These are phyloP conservation scores for Triplophysa yarkandensis DNA, from an alignment of 2,797 vertebrate species.

Conservation along the genomic window DNA sequence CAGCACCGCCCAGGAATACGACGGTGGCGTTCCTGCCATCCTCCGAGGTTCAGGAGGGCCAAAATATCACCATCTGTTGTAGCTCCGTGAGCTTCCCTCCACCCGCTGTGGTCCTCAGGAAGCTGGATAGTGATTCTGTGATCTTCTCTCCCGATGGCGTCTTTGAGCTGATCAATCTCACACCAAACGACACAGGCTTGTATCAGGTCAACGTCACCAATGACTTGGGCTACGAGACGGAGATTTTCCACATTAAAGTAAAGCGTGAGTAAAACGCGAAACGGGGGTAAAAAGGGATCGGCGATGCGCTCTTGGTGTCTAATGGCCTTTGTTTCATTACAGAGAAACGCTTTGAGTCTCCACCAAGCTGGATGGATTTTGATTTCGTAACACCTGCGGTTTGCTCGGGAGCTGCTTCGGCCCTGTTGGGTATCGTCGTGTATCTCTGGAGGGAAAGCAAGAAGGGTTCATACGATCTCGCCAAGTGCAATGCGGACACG, in stretches of 20 bases:
- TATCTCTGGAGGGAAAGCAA: constrained; percentile 68
- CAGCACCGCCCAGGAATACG: constrained; percentile 74
- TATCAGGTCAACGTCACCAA: constrained; percentile 74
- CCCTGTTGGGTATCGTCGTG: constrained; percentile 57
- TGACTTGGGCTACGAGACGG: constrained; percentile 67
- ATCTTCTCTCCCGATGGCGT: constrained; percentile 65
- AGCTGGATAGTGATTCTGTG: constrained; percentile 65
- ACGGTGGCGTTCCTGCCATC: constrained; percentile 69
- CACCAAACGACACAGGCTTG: constrained; percentile 65
- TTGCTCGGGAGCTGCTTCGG: constrained; percentile 49
- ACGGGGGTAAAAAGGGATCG: too few species aligned
- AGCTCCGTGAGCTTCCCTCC: constrained; percentile 68
- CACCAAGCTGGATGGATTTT: constrained; percentile 39
- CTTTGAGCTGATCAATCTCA: constrained; percentile 72
- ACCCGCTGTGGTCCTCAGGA: constrained; percentile 71
- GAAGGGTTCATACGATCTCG: constrained; percentile 73
- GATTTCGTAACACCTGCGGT: constrained; percentile 53
- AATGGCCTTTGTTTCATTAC: neutral
- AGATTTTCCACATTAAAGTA: constrained; percentile 70
- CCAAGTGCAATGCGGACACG: constrained; percentile 54
- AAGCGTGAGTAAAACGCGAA: constrained; percentile 67
- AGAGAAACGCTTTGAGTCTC: constrained; percentile 57
- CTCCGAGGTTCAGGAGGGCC: constrained; percentile 71
- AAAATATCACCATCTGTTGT: constrained; percentile 73
- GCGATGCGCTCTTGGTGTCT: too few species aligned